Conservation (phyloP, 2,888 invertebrate species). For the Tenodera sinensis region DNA sequence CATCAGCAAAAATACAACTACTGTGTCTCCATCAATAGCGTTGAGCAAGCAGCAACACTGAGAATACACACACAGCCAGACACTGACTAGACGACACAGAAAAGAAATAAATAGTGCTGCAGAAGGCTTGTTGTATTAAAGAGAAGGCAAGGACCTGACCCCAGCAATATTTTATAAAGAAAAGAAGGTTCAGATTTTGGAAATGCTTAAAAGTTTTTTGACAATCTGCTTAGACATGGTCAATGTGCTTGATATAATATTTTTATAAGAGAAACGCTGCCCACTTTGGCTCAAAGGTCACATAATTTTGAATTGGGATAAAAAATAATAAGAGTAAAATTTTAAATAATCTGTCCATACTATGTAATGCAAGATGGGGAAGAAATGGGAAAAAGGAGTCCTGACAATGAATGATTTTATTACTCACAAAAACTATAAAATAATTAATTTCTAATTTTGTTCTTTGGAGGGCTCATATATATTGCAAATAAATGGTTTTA, state of each 20-base stretch:
- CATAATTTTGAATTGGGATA: constrained; percentile 3
- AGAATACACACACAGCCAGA: constrained; percentile 20
- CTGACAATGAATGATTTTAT: neutral
- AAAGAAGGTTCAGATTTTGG: neutral
- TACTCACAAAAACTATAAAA: neutral
- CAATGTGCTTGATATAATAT: neutral
- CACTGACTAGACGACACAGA: neutral
- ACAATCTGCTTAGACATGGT: constrained; percentile 19
- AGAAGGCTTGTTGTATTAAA: neutral
- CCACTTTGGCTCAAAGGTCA: constrained; percentile 41
- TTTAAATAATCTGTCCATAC: neutral
- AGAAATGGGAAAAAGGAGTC: neutral
- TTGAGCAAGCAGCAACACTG: constrained; percentile 33
- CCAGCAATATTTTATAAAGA: constrained; percentile 40
- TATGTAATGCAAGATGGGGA: neutral
- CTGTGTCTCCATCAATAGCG: constrained; percentile 35
- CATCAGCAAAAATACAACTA: neutral
- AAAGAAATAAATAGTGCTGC: neutral
- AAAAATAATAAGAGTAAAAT: neutral
- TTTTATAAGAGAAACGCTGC: constrained; percentile 37
- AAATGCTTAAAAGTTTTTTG: neutral
- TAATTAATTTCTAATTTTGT: neutral
- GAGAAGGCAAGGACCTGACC: constrained; percentile 41
- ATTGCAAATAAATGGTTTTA: neutral
- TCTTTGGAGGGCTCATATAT: neutral